Conservation (phyloP, 2,113 vertebrate genomes). For the Ciconia maguari region DNA sequence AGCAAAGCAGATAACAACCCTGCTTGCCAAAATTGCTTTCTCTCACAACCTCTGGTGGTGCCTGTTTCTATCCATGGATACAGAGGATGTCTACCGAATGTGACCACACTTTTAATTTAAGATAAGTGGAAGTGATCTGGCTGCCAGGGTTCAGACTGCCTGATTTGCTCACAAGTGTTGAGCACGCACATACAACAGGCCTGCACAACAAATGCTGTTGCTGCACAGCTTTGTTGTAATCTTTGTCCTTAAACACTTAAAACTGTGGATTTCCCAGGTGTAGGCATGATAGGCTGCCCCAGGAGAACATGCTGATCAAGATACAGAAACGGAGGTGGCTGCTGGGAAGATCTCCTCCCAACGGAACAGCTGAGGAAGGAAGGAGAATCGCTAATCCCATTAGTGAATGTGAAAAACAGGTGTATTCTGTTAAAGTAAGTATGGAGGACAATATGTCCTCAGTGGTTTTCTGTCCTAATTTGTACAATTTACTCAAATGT, state of each 20-base stretch:
- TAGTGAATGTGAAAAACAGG: background rate
- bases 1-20: background rate
- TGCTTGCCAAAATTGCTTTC: background rate
- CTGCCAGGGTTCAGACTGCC: background rate
- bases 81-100: background rate
- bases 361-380: background rate
- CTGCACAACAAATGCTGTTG: background rate
- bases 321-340: background rate
- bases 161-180: background rate
- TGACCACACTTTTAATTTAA: background rate
- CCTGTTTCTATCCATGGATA: background rate
- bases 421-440: background rate
- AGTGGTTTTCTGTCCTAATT: background rate
- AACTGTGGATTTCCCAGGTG: background rate
- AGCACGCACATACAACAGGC: background rate
- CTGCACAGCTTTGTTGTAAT: background rate
- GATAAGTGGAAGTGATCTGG: background rate
- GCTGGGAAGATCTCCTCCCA: background rate
- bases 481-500: background rate
- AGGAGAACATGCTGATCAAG: background rate
- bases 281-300: background rate
- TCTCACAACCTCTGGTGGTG: background rate
- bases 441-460: background rate
- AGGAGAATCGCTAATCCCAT: background rate
- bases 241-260: background rate